These are phyloP conservation scores for Narcine bancroftii DNA, from an alignment of 2,113 vertebrate species.

Conservation along the genomic window DNA sequence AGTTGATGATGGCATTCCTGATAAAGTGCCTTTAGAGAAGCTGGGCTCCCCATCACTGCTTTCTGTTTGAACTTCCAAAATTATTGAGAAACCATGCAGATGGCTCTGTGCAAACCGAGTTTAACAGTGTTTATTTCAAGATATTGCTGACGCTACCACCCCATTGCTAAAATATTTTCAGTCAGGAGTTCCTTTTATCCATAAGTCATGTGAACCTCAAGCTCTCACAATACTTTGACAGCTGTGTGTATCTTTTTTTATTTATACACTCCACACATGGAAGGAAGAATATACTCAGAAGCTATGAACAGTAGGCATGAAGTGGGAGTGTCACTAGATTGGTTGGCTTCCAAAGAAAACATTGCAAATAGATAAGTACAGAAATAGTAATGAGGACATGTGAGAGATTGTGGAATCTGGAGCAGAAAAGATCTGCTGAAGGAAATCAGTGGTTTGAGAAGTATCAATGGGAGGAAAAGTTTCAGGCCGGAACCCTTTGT, in stretches of 20 bases:
- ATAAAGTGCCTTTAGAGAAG: background rate
- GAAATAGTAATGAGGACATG: too few species aligned
- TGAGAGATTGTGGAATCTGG: too few species aligned
- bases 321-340: background rate
- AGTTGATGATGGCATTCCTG: background rate
- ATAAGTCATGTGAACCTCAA: background rate
- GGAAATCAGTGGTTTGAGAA: too few species aligned
- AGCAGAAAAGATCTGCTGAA: too few species aligned
- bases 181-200: background rate
- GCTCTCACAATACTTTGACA: background rate
- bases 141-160: background rate
- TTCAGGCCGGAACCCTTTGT: too few species aligned
- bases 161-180: background rate
- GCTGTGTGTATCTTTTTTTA: background rate
- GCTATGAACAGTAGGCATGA: background rate
- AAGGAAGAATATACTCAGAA: background rate
- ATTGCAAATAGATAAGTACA: background rate
- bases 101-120: background rate
- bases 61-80: slow-evolving; percentile 20
- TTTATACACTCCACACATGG: background rate
- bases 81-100: slow-evolving; percentile 3
- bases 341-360: background rate
- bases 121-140: slow-evolving; percentile 18
- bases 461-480: too few species aligned
- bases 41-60: background rate